A percentile compares a stretch with the other conserved stretches of the same genome.
Evolutionary conservation across 2,113 vertebrate species (phyloP).

Genomic region (Mustela lutreola): DNA sequence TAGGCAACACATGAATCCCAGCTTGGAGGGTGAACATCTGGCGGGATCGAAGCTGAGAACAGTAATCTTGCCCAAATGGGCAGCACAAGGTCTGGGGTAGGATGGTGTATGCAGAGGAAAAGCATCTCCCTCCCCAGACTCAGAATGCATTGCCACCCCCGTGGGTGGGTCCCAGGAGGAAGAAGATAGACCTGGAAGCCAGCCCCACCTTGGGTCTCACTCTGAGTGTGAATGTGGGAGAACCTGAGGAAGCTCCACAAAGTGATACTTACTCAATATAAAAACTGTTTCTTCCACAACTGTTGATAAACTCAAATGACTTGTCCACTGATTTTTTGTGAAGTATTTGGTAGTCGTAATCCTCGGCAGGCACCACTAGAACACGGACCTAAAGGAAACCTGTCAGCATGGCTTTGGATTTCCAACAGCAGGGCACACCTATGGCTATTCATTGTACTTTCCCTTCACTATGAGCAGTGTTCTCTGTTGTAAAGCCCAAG

Average conservation of each 20-base stretch:
- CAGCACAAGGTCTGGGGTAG: not conserved
- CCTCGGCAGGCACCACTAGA: constrained; percentile 91
- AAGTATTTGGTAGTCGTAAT: constrained; percentile 91
- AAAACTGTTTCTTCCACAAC: constrained; percentile 93
- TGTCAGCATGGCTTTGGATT: constrained; percentile 38
- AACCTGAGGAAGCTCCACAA: not conserved
- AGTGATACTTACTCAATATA: constrained; percentile 92
- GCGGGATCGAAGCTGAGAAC: not conserved
- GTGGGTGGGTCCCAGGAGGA: not conserved
- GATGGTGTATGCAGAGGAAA: not conserved
- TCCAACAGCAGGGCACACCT: not conserved
- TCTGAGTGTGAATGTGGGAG: not conserved
- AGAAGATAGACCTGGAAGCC: not conserved
- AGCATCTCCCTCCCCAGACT: not conserved
- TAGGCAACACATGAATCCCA: not conserved
- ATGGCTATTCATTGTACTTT: not conserved
- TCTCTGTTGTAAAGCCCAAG: not conserved
- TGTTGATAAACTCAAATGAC: constrained; percentile 92
- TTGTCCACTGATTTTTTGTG: constrained; percentile 91
- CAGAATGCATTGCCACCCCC: not conserved
- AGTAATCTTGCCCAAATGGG: not conserved
- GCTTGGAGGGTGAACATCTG: not conserved
- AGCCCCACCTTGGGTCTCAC: not conserved
- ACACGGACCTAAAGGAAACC: constrained; percentile 90
- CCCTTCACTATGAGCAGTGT: not conserved